Percentiles rank a stretch among this genome's conserved stretches.
phyloP scores from a whole-genome alignment of 2,113 vertebrate species.

The Stercorarius parasiticus region DNA sequence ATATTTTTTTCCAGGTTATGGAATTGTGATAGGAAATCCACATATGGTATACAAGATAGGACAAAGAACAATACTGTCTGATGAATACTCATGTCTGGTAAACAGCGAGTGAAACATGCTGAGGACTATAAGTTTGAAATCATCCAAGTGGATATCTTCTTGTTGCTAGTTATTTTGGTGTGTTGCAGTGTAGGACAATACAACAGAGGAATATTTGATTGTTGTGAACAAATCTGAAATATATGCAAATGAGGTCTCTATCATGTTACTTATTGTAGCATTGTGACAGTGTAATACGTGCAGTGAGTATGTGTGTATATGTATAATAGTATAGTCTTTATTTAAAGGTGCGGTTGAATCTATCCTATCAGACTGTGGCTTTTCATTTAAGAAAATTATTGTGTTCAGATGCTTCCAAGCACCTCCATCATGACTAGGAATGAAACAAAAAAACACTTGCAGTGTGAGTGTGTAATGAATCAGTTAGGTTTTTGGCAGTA shows the following conservation, averaged over 20 bases:
- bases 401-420: not conserved
- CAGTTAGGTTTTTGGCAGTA: not conserved
- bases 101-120: not conserved
- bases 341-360: not conserved
- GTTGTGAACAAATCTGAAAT: not conserved
- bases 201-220: not conserved
- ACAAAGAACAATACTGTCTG: not conserved
- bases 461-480: not conserved
- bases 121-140: not conserved
- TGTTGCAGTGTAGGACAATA: not conserved
- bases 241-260: not conserved
- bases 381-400: not conserved
- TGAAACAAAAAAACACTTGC: not conserved
- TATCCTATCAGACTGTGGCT: not conserved
- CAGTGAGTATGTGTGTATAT: not conserved
- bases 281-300: accelerated
- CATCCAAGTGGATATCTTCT: not conserved
- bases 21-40: not conserved
- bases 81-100: not conserved
- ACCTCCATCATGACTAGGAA: not conserved
- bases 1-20: not conserved
- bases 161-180: not conserved
- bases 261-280: not conserved
- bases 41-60: accelerated
- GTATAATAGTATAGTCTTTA: not conserved